Conservation (phyloP, 1,140 invertebrate genomes). For the Riptortus pedestris region DNA sequence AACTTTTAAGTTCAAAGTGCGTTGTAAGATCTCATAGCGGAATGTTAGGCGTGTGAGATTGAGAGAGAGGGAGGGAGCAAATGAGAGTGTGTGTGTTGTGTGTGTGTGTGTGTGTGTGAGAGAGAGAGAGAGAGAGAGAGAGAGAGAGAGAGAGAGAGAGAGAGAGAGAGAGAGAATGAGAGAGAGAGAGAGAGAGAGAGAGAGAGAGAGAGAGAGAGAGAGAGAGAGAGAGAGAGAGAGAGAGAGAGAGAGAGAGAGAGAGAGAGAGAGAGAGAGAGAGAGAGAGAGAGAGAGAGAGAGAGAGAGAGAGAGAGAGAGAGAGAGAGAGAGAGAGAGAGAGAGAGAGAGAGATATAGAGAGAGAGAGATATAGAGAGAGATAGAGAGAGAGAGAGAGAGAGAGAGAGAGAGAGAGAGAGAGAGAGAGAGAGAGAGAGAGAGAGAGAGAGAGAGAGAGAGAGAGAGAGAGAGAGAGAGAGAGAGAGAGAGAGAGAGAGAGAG, state of each 20-base stretch:
- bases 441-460: constrained; percentile 1
- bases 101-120: constrained; percentile 9
- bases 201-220: constrained; percentile 25
- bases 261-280: constrained; percentile 17
- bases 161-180: neutral
- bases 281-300: constrained; percentile 17
- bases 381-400: too few species aligned
- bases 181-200: constrained; percentile 6
- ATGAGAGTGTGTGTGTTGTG: too few species aligned
- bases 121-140: constrained; percentile 18
- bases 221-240: constrained; percentile 26
- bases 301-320: constrained; percentile 32
- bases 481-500: neutral
- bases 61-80: constrained; percentile 18
- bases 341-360: too few species aligned
- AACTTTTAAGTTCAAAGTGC: too few species aligned
- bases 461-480: neutral
- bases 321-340: constrained; percentile 28
- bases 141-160: constrained; percentile 18
- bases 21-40: too few species aligned
- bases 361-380: too few species aligned
- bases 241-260: constrained; percentile 14
- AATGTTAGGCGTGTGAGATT: neutral
- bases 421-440: neutral
- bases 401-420: constrained; percentile 27